phyloP scores from a whole-genome alignment of 64 coral and sea anemone genomes.

The Platygyra sinensis region DNA sequence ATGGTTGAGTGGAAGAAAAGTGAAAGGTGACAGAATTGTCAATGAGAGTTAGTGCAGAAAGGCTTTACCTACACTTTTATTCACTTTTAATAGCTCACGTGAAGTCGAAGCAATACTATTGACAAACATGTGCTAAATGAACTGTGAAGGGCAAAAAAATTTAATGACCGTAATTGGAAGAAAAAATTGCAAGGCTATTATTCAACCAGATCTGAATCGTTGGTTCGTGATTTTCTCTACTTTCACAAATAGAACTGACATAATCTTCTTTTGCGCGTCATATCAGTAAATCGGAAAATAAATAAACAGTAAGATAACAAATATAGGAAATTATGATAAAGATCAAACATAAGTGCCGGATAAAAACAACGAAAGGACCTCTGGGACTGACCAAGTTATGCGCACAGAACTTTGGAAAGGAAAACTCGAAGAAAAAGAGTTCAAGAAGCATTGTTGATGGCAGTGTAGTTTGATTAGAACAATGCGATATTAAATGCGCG shows the following conservation, averaged over 20 bases:
- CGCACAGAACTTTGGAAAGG: too few relatives aligned
- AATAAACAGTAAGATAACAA: neutral
- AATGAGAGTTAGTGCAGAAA: neutral
- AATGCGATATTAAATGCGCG: too few relatives aligned
- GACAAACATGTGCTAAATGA: neutral
- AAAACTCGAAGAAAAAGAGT: neutral
- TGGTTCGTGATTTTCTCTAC: neutral
- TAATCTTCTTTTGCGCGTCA: neutral
- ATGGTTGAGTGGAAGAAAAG: neutral
- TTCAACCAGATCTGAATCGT: neutral
- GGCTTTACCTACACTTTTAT: too few relatives aligned
- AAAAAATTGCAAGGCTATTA: neutral
- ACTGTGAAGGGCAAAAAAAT: neutral
- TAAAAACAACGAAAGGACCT: too few relatives aligned
- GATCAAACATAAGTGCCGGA: neutral
- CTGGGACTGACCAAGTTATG: too few relatives aligned
- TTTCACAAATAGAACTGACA: neutral
- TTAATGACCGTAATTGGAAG: neutral
- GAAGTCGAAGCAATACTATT: too few relatives aligned
- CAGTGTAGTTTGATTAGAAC: too few relatives aligned
- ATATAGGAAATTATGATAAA: neutral
- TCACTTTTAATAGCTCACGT: neutral
- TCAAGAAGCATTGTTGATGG: neutral
- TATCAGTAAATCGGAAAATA: neutral
- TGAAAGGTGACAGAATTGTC: neutral